Base-by-base conservation (phyloP, 2,113 vertebrate genomes). In the Podarcis cretensis region DNA sequence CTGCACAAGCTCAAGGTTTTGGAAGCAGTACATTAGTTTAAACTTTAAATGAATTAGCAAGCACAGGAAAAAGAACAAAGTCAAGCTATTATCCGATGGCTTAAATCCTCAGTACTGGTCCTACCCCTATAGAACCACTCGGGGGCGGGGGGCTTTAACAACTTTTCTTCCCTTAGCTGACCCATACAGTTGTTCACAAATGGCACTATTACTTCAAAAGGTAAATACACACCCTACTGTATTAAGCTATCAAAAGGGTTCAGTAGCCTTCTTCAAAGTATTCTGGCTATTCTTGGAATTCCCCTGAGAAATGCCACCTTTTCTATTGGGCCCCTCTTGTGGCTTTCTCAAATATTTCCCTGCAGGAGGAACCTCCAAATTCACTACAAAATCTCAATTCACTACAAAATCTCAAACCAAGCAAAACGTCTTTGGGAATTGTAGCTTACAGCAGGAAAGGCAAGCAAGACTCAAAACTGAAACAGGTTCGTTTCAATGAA, bases 401-500 rank as follows among this genome's bases (percentile, higher is more conserved):
- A 75, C 73, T 35, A 9, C 32, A 40, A 40, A 74, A 74, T 74
- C 43, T 16, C 76, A 78, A 12, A 16, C 4, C 8, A 78, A 5
- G 23, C 10, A 54, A 48, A 27, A 27, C 37, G 14, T 79, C 10
- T 6, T 14, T n/a, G 77, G 43, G 25, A 71, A 71, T 27, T 68
- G 20, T n/a, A 30, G 8, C 40, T 14, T 23, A 25, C 20, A 23
- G 7, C 14, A 79, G 27, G 48, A 57, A 21, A 81, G n/a, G 12
- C 30, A 63, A 57, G 8, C 3, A 8, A 18, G 35, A 30, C 54
- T 68, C 87, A 71, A 73, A 89, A 92, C 89, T 32, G 91, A 87
- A 93, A 87, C 74, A 94, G 82, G 86, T 93, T 88, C 87, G 90
- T 2, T 8, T 14, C 3, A 3, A n/a, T 3, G 65, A 83, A 18